Evolutionary conservation across 2,797 vertebrate species (phyloP).

Genomic region (Tarsius wallacei): DNA sequence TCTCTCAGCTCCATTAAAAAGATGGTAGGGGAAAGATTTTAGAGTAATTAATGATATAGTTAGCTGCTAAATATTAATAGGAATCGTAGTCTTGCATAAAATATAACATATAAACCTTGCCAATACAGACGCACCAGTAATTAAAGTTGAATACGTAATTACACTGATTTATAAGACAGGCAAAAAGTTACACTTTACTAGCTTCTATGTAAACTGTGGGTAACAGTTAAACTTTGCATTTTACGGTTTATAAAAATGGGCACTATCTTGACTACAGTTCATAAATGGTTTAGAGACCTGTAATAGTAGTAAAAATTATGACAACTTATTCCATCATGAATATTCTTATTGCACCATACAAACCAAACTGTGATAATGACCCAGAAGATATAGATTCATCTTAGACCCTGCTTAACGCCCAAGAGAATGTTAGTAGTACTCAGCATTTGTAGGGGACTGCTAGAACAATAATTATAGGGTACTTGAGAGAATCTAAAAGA

Average conservation of each 20-base stretch:
- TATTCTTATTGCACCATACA: slow-evolving; percentile 78
- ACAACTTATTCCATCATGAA: slow-evolving; percentile 86
- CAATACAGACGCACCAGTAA: slow-evolving; percentile 96
- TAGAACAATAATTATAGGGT: slow-evolving; percentile 25
- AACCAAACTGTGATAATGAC: slow-evolving; percentile 85
- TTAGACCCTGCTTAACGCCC: not conserved
- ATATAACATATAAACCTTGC: slow-evolving; percentile 97
- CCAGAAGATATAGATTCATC: slow-evolving; percentile 58
- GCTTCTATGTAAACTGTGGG: slow-evolving; percentile 93
- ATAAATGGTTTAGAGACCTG: slow-evolving; percentile 91
- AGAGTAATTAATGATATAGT: slow-evolving; percentile 99
- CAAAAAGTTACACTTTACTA: slow-evolving; percentile 94
- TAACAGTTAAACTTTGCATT: slow-evolving; percentile 93
- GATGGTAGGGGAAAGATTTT: slow-evolving; percentile 96
- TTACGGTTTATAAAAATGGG: slow-evolving; percentile 92
- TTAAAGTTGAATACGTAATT: slow-evolving; percentile 97
- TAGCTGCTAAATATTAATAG: slow-evolving; percentile 99
- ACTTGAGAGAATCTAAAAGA: slow-evolving; percentile 45
- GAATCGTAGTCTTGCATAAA: slow-evolving; percentile 97
- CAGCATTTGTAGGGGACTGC: slow-evolving; percentile 8
- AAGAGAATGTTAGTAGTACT: slow-evolving; percentile 8
- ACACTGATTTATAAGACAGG: slow-evolving; percentile 95
- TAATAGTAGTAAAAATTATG: slow-evolving; percentile 87
- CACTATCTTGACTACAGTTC: slow-evolving; percentile 91
- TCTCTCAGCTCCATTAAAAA: slow-evolving; percentile 96